These are phyloP conservation scores for Trichosurus vulpecula DNA, from an alignment of 2,797 vertebrate species.

Conservation along the genomic window DNA sequence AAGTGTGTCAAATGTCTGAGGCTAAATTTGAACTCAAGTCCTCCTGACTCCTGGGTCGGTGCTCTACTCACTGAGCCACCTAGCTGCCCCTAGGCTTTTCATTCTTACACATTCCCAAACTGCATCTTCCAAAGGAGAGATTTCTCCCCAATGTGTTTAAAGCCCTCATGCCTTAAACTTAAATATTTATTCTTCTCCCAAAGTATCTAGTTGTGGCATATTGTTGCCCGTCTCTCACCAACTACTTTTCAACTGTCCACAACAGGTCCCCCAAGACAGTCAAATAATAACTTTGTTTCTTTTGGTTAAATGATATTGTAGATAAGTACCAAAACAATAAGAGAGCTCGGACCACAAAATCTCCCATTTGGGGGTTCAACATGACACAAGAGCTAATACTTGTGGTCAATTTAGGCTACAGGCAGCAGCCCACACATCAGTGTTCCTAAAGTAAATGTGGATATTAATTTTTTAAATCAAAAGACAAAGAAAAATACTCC, in stretches of 20 bases:
- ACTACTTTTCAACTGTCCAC: conserved; percentile 11
- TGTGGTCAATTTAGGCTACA: conserved; percentile 3
- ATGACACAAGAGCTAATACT: conserved; percentile 7
- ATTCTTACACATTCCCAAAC: not conserved
- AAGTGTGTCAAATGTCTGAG: too few relatives aligned
- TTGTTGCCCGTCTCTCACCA: not conserved
- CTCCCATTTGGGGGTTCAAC: conserved; percentile 24
- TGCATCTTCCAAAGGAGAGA: not conserved
- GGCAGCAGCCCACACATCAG: not conserved
- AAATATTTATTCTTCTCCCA: not conserved
- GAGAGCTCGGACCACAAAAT: conserved; percentile 15
- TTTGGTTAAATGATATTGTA: conserved; percentile 4
- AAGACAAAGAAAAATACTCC: conserved; percentile 20
- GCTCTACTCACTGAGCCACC: too few relatives aligned
- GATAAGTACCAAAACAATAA: conserved; percentile 44
- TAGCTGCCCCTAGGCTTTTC: not conserved
- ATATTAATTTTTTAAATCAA: not conserved
- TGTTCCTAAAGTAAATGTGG: not conserved
- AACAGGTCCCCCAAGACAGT: not conserved
- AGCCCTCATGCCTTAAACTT: not conserved
- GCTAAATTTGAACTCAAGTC: too few relatives aligned
- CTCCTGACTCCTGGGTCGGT: too few relatives aligned
- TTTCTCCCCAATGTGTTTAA: not conserved
- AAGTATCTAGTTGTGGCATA: conserved; percentile 16
- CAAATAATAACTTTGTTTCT: conserved; percentile 15